Evolutionary conservation across 1,140 invertebrate species (phyloP).

Genomic region (Phymastichus coffea): DNA sequence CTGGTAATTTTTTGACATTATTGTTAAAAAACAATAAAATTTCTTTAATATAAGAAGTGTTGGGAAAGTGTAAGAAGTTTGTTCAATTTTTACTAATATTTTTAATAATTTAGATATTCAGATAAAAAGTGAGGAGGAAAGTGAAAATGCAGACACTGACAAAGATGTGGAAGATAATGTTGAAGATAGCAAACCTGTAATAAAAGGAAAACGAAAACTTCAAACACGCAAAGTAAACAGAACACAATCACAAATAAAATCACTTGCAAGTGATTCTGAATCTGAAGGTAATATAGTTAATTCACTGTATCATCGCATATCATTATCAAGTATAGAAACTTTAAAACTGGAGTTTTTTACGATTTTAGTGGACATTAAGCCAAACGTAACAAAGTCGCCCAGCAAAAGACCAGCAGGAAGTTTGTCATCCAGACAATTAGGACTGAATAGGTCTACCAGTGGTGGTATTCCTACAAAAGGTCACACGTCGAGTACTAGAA

Average conservation of each 20-base stretch:
- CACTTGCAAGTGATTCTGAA: slow-evolving; percentile 55
- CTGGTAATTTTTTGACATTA: no score
- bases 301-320: slow-evolving; percentile 3
- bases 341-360: no score
- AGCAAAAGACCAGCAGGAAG: slow-evolving; percentile 61
- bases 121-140: slow-evolving; percentile 51
- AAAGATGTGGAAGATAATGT: slow-evolving; percentile 46
- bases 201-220: slow-evolving; percentile 54
- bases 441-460: slow-evolving; percentile 36
- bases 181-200: slow-evolving; percentile 37
- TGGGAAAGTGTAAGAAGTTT: no score
- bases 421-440: slow-evolving; percentile 34
- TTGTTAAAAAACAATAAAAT: no score
- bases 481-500: slow-evolving; percentile 44
- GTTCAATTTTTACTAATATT: no score
- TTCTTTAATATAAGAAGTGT: no score
- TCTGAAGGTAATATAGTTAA: slow-evolving; percentile 53
- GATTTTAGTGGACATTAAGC: slow-evolving; percentile 51
- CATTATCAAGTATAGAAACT: neutral
- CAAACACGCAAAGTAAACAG: slow-evolving; percentile 54
- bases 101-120: slow-evolving; percentile 8
- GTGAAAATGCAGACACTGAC: slow-evolving; percentile 47
- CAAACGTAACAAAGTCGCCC: slow-evolving; percentile 61
- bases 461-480: slow-evolving; percentile 40
- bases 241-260: slow-evolving; percentile 48